These are phyloP conservation scores for Cnemophilus loriae DNA, from an alignment of 2,113 vertebrate genomes.

Conservation along the genomic window DNA sequence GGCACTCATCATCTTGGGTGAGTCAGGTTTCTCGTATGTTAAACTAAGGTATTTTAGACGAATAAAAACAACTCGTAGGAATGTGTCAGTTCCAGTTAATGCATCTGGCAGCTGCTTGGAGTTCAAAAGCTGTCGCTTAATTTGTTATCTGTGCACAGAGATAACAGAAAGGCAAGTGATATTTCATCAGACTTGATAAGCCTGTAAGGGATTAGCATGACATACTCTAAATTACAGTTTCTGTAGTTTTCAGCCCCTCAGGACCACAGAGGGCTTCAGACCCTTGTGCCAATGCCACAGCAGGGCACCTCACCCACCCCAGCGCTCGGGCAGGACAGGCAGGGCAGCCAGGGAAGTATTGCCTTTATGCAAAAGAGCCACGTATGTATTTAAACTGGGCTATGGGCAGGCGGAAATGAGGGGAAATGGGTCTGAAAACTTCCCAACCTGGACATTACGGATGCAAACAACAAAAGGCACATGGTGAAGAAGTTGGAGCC, in stretches of 20 bases:
- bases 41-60: not conserved
- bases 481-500: fast-evolving
- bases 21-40: not conserved
- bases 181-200: not conserved
- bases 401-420: not conserved
- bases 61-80: not conserved
- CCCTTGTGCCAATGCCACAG: fast-evolving
- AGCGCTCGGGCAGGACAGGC: not conserved
- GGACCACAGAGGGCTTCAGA: not conserved
- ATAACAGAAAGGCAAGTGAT: not conserved
- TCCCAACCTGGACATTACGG: not conserved
- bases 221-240: not conserved
- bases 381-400: not conserved
- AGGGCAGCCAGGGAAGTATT: not conserved
- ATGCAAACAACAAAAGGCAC: not conserved
- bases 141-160: not conserved
- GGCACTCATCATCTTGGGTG: not conserved
- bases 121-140: not conserved
- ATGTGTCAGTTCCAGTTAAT: not conserved
- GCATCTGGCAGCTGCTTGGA: not conserved
- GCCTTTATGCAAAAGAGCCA: not conserved
- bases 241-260: not conserved
- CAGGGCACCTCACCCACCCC: not conserved
- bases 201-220: not conserved
- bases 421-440: not conserved